Evolutionary conservation across 2,113 vertebrate genomes (phyloP).

Genomic region (Xiphorhynchus elegans): DNA sequence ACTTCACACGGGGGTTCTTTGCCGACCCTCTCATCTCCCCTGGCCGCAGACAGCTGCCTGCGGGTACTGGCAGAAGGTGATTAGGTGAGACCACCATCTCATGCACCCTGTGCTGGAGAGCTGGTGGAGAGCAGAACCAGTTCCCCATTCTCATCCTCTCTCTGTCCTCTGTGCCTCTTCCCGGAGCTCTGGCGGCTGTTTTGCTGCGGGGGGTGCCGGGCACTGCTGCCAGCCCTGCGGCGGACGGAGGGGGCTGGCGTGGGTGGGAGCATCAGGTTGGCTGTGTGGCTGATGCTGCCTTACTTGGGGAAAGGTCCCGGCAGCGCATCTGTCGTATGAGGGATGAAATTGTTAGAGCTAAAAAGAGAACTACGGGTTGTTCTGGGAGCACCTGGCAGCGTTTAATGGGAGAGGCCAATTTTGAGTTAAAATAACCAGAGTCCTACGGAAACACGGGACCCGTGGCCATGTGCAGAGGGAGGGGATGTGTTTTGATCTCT

Average conservation of each 20-base stretch:
- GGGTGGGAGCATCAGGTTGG: neutral
- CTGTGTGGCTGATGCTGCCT: neutral
- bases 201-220: neutral
- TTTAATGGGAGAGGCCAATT: neutral
- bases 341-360: neutral
- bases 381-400: conserved; percentile 33
- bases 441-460: accelerated
- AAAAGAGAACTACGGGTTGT: neutral
- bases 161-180: neutral
- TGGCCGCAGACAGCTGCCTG: accelerated
- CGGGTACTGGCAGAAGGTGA: neutral
- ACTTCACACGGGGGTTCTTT: neutral
- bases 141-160: neutral
- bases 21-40: accelerated
- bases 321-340: neutral
- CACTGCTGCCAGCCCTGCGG: neutral
- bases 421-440: neutral
- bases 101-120: accelerated
- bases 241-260: neutral
- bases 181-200: neutral
- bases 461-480: neutral
- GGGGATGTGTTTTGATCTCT: neutral
- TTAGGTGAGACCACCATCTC: accelerated
- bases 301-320: conserved; percentile 27
- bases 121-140: neutral